Evolutionary conservation across 2,797 vertebrate genomes (phyloP).

Genomic region (Acrocephalus scirpaceus): DNA sequence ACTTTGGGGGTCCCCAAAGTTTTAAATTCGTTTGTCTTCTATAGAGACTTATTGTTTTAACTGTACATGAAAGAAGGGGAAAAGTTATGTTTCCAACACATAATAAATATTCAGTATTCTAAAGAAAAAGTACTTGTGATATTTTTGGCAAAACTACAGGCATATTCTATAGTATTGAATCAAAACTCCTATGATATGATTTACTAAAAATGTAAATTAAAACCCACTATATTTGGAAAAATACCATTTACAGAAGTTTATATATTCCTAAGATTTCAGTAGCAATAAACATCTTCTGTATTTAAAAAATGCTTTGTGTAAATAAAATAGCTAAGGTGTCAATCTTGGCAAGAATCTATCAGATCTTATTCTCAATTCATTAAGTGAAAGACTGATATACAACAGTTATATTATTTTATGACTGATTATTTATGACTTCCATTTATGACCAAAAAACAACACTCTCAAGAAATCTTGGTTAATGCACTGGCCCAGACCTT

Average conservation of each 20-base stretch:
- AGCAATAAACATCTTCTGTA: background rate
- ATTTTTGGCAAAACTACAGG: background rate
- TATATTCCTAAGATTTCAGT: background rate
- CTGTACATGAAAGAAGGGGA: background rate
- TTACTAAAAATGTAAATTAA: background rate
- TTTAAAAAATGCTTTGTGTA: background rate
- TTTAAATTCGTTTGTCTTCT: background rate
- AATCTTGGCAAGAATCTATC: background rate
- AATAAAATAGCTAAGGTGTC: background rate
- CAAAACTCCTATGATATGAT: background rate
- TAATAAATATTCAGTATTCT: background rate
- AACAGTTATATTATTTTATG: background rate
- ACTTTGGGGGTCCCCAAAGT: accelerated
- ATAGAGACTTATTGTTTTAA: background rate
- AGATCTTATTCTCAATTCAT: background rate
- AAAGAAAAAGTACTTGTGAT: background rate
- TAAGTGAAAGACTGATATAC: background rate
- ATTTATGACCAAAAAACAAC: background rate
- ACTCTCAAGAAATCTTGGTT: background rate
- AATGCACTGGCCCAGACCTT: background rate
- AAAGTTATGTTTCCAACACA: background rate
- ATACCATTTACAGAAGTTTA: background rate
- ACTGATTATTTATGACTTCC: background rate
- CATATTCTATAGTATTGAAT: background rate
- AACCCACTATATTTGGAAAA: background rate